These are phyloP conservation scores for Zalophus californianus DNA, from an alignment of 2,797 vertebrate genomes.

Conservation along the genomic window DNA sequence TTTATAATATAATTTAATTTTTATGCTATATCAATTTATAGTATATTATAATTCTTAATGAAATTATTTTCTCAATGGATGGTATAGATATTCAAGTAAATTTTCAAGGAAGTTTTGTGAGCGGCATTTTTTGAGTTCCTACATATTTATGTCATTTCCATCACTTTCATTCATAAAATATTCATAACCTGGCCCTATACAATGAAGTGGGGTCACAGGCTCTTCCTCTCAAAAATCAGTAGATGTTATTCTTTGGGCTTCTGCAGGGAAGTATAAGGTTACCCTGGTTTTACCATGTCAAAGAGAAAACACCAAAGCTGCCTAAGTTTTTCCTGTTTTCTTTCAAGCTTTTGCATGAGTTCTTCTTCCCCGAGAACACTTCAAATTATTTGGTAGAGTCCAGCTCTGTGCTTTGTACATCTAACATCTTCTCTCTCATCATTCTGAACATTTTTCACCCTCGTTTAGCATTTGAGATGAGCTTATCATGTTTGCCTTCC, in stretches of 20 bases:
- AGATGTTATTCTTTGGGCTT: neutral
- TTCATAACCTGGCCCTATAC: neutral
- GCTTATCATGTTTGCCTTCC: neutral
- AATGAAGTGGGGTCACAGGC: neutral
- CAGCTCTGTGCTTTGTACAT: neutral
- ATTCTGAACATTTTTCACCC: neutral
- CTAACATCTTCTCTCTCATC: neutral
- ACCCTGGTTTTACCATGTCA: neutral
- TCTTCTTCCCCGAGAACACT: neutral
- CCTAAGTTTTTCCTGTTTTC: neutral
- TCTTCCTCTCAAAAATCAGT: constrained; percentile 9
- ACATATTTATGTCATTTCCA: neutral
- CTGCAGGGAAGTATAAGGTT: neutral
- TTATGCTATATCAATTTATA: neutral
- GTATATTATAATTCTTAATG: neutral
- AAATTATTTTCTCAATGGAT: neutral
- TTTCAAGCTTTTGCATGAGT: neutral
- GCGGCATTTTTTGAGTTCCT: constrained; percentile 33
- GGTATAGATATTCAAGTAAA: neutral
- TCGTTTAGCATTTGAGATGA: neutral
- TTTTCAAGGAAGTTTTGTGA: constrained; percentile 25
- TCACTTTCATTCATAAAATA: constrained; percentile 3
- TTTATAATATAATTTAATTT: neutral
- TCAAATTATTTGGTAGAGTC: neutral
- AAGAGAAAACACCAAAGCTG: neutral